phyloP scores from a whole-genome alignment of 2,888 invertebrate genomes.

The Aphidoletes aphidimyza region DNA sequence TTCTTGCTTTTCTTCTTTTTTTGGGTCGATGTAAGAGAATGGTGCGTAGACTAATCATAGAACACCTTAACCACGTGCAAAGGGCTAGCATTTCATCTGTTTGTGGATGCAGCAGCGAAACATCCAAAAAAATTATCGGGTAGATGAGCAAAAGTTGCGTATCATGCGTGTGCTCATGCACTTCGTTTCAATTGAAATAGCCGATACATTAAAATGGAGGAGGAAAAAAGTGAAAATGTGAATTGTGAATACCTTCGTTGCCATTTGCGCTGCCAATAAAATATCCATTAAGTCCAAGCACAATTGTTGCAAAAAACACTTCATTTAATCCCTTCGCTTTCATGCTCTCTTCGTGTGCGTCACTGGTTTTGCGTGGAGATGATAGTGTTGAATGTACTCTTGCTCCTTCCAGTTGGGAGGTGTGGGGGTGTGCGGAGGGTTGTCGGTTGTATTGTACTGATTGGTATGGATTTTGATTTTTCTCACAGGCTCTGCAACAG shows the following conservation, averaged over 20 bases:
- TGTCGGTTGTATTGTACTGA: not conserved
- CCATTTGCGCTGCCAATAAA: constrained; percentile 55
- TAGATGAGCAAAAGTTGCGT: no score
- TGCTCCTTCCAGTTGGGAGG: no score
- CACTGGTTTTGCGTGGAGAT: not conserved
- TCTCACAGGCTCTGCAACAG: not conserved
- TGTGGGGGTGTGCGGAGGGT: no score
- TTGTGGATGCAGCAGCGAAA: no score
- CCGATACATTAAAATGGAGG: not conserved
- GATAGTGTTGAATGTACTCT: no score
- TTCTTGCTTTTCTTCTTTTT: not conserved
- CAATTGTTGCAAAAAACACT: constrained; percentile 56
- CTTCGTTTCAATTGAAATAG: not conserved
- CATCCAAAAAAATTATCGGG: no score
- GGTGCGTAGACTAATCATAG: no score
- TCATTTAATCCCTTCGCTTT: constrained; percentile 55
- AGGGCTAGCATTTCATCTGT: no score
- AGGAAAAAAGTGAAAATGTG: no score
- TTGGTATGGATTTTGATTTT: not conserved
- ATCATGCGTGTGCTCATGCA: not conserved
- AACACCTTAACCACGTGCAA: no score
- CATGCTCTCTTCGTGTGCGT: constrained; percentile 48
- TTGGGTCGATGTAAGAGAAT: no score
- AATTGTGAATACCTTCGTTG: constrained; percentile 55
- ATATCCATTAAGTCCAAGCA: constrained; percentile 56